Conservation (phyloP, 2,888 invertebrate species). For the Physocephala rufipes region DNA sequence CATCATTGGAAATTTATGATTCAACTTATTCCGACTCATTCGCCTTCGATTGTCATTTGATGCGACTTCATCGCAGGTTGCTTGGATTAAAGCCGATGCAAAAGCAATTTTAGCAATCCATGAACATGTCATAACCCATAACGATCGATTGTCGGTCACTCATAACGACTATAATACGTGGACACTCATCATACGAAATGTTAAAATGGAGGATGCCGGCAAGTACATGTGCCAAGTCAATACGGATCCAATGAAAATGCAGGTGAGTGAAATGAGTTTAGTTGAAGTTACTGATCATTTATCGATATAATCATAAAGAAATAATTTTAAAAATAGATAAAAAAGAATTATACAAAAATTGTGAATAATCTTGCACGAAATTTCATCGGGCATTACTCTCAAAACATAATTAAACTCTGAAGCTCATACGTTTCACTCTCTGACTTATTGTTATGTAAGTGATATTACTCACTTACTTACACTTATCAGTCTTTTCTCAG, state of each 20-base stretch:
- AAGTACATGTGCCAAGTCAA: conserved; percentile 96
- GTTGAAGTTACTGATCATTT: too few species aligned
- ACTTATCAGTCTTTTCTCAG: too few species aligned
- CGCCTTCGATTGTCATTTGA: conserved; percentile 33
- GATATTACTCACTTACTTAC: too few species aligned
- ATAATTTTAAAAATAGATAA: too few species aligned
- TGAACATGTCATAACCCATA: conserved; percentile 93
- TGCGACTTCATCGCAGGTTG: conserved; percentile 72
- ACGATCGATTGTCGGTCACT: conserved; percentile 86
- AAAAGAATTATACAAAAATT: too few species aligned
- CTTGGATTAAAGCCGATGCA: conserved; percentile 94
- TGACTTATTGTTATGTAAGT: too few species aligned
- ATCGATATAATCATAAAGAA: too few species aligned
- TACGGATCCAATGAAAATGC: conserved; percentile 94
- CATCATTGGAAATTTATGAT: conserved; percentile 51
- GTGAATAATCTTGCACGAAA: too few species aligned
- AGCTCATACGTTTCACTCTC: too few species aligned
- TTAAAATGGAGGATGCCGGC: conserved; percentile 86
- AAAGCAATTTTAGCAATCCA: conserved; percentile 93
- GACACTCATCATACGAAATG: conserved; percentile 88
- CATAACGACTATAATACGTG: conserved; percentile 94
- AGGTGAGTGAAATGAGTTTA: conserved; percentile 69
- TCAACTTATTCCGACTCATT: conserved; percentile 45
- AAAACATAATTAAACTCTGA: too few species aligned
- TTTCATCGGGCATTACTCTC: too few species aligned